phyloP scores from a whole-genome alignment of 2,888 invertebrate genomes.

The Philaethria dido region DNA sequence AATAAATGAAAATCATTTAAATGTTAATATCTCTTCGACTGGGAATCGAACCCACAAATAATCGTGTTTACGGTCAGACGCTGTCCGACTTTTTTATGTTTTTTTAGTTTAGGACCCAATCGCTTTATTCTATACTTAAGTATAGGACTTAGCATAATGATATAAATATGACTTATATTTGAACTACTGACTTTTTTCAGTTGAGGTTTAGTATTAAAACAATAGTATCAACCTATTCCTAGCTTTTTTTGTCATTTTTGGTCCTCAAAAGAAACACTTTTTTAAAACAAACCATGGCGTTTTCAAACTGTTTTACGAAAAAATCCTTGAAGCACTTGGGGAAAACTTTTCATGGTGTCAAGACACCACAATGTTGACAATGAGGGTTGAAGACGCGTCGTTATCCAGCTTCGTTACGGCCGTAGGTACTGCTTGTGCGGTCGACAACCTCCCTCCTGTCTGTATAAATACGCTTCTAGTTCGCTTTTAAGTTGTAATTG shows the following conservation, averaged over 20 bases:
- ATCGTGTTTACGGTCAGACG: too few species aligned
- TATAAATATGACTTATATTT: too few species aligned
- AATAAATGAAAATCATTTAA: too few species aligned
- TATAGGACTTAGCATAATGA: too few species aligned
- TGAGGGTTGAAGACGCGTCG: conserved; percentile 33
- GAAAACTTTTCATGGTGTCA: conserved; percentile 28
- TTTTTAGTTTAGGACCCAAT: too few species aligned
- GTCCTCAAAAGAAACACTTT: neutral
- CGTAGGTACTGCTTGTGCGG: conserved; percentile 27
- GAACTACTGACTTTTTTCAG: too few species aligned
- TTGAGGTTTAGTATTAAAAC: too few species aligned
- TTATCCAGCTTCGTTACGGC: conserved; percentile 35
- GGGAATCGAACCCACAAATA: too few species aligned
- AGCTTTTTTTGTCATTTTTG: neutral
- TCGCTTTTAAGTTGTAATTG: conserved; percentile 27
- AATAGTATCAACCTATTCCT: too few species aligned
- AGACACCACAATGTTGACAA: conserved; percentile 27
- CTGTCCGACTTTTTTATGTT: too few species aligned
- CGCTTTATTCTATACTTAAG: too few species aligned
- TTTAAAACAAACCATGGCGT: neutral
- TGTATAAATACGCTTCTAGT: conserved; percentile 27
- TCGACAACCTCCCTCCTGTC: conserved; percentile 26
- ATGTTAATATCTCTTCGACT: too few species aligned
- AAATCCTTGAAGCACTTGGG: conserved; percentile 2
- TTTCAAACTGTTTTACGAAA: conserved; percentile 19